Evolutionary conservation across 2,797 vertebrate species (phyloP).

Genomic region (Syngnathus acus): DNA sequence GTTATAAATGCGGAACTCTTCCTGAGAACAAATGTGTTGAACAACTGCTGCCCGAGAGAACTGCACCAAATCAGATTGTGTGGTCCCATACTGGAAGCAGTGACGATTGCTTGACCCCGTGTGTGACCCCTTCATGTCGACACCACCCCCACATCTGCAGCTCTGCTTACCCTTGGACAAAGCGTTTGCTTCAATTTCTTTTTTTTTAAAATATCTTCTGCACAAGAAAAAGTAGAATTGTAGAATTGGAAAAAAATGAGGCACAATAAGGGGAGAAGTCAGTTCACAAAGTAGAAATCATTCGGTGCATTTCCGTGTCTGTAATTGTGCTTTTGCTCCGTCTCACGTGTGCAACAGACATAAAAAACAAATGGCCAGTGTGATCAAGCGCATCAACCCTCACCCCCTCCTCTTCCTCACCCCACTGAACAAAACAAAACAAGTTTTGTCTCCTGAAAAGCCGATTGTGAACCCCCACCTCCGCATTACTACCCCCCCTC

Average conservation of each 20-base stretch:
- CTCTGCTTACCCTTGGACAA: no score
- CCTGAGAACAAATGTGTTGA: no score
- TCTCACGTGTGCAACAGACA: slow-evolving; percentile 36
- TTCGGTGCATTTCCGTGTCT: slow-evolving; percentile 19
- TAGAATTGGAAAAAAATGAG: slow-evolving; percentile 31
- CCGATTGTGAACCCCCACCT: slow-evolving; percentile 62
- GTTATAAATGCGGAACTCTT: no score
- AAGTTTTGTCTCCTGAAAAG: slow-evolving; percentile 61
- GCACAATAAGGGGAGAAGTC: slow-evolving; percentile 22
- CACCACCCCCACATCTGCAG: no score
- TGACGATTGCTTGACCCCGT: no score
- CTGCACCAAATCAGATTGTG: no score
- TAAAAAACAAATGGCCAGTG: slow-evolving; percentile 32
- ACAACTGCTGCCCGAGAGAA: no score
- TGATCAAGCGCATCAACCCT: slow-evolving; percentile 17
- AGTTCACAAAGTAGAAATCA: slow-evolving; percentile 22
- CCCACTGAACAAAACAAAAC: slow-evolving; percentile 60
- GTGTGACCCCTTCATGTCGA: no score
- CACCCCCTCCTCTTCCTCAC: slow-evolving; percentile 7
- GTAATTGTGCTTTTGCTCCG: slow-evolving; percentile 18
- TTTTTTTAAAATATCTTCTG: slow-evolving; percentile 11
- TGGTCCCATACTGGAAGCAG: no score
- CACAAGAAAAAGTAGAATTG: slow-evolving; percentile 31
- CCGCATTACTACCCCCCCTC: slow-evolving; percentile 11
- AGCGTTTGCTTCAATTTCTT: no score